Evolutionary conservation across 2,113 vertebrate species (phyloP), one percentile per base, ranked within the genome.

Genomic region (Rhea americana): DNA sequence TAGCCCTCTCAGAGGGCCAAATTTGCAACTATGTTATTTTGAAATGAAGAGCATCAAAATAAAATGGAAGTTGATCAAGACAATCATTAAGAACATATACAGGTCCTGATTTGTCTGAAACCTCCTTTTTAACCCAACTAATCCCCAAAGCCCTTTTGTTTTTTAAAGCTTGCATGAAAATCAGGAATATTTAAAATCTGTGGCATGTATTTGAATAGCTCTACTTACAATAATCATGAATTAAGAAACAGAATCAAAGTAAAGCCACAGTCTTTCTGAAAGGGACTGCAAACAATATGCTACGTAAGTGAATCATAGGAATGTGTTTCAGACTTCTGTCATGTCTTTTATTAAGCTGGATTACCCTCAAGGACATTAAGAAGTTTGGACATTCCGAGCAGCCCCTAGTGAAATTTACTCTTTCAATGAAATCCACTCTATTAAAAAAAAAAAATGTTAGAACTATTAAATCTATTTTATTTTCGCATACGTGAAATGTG

Each of bases 1-100:
- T 37, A 63, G 3, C 2, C 15, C 3, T 82, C 51, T 45, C 43
- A 67, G 3, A 76, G 43, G 55, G 5, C 3, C 4, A 2, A 0
- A 4, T 72, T 25, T 70, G 5, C 24, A 63, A 51, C 73, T 41
- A 25, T 0, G 0, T 63, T 72, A 50, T 85, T 87, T 87, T 56
- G 24, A 35, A 87, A 82, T 13, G 3, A 61, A 85, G 5, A 76
- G 2, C 39, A 82, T 32, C 4, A 43, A 87, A 87, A 76, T 18
- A 9, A 85, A 65, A 56, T 0, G 43, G 43, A 43, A 43, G 8
- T 0, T 85, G 59, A 76, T 47, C 45, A 47, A 18, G 17, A 47
- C 45, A 47, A 19, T 47, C 45, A 47, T 47, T 17, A 47, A 47
- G 45, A 47, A 47, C 45, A 47, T 17, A 47, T 47, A 47, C 45